A percentile compares a stretch with the other conserved stretches of the same genome.
phyloP scores from a whole-genome alignment of 2,888 invertebrate species.

The Erebia palarica region DNA sequence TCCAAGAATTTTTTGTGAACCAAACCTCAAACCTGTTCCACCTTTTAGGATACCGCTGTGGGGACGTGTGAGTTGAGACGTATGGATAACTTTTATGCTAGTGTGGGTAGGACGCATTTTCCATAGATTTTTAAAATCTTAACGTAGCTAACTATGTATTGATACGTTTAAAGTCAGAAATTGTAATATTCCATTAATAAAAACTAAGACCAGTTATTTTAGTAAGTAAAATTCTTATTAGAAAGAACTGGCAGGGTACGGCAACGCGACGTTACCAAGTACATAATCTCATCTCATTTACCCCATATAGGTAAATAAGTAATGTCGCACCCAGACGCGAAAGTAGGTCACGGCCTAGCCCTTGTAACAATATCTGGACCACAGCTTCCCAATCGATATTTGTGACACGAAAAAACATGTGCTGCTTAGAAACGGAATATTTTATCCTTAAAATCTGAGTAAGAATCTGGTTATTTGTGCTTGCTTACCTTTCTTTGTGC shows the following conservation, averaged over 20 bases:
- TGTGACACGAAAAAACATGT: constrained; percentile 31
- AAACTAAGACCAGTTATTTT: background rate
- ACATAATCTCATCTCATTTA: background rate
- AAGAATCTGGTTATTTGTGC: too few species aligned
- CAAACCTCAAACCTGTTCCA: constrained; percentile 46
- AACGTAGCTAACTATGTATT: background rate
- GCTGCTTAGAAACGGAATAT: constrained; percentile 15
- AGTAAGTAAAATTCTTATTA: background rate
- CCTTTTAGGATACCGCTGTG: constrained; percentile 39
- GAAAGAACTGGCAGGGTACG: background rate
- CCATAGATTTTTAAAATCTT: background rate
- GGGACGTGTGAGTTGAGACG: constrained; percentile 29
- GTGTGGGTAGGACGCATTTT: constrained; percentile 35
- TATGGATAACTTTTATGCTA: constrained; percentile 8
- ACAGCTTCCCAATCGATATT: constrained; percentile 78
- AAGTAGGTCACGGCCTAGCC: constrained; percentile 75
- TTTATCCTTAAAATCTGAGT: constrained; percentile 8
- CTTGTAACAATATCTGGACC: constrained; percentile 70
- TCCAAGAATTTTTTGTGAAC: constrained; percentile 41
- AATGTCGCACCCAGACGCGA: constrained; percentile 9
- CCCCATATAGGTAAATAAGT: background rate
- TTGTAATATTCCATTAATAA: background rate
- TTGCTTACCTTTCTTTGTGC: constrained; percentile 94
- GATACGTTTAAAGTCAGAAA: background rate
- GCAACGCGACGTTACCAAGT: too few species aligned